Base-by-base conservation (phyloP, 2,888 invertebrate genomes). In the Lordiphosa fenestrarum region DNA sequence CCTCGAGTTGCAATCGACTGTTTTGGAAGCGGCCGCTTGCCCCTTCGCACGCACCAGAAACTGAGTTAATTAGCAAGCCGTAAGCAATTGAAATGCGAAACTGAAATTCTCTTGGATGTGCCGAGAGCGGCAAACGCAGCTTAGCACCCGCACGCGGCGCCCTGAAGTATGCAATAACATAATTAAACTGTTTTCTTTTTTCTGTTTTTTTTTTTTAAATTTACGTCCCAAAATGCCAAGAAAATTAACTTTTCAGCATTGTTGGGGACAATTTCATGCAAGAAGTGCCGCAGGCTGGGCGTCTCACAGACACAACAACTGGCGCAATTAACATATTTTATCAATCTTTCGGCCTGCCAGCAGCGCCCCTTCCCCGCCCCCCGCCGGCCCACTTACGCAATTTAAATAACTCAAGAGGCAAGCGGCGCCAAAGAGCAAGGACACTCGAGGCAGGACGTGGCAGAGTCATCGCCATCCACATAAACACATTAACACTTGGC, bases 331-430 rank as follows among this genome's bases (percentile, higher is more conserved):
- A 82, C 78, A 80, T 80, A 82, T 82, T 80, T 80, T 80, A 82
- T 80, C 78, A 80, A 76, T 76, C 71, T 81, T 76, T 73, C 76
- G 50, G 47, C 36, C 55, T 21, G 47, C 50, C 59, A 35, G 38
- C 53, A 38, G 15, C 39, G 21, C 15, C 30, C 40, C 52, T 23
- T 4, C 10, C 33, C 41, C 52, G 30, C 46, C 39, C 65, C 69
- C 9, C 5, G 36, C 41, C 54, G 35, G 48, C 39, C 65, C 69
- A 77, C 65, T 69, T 73, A 71, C 73, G 74, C 73, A 78, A 78
- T 80, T 80, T 80, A 80, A 80, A 80, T 82, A 80, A 78, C 76
- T 80, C 80, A 82, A 80, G 74, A 74, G 78, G 72, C 74, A 77
- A 80, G 66, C 67, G 64, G 67, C 57, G 54, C 48, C 51, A 57